Percentiles rank a stretch among this genome's conserved stretches.
These are phyloP conservation scores for Hystrix cristata DNA, from an alignment of 2,113 vertebrate genomes.

Conservation along the genomic window DNA sequence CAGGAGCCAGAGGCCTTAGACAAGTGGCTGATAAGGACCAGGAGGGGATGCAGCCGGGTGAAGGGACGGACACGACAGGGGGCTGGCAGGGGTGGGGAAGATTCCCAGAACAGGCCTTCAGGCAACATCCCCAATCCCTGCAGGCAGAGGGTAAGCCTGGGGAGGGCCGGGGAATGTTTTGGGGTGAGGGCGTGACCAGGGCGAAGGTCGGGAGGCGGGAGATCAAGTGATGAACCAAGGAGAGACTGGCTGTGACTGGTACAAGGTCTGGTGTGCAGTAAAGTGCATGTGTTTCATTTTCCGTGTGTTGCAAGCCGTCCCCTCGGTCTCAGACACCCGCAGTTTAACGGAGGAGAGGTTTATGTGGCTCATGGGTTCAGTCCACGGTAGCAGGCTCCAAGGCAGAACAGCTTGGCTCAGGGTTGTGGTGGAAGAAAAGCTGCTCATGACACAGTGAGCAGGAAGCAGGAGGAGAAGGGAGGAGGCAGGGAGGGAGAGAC, in stretches of 20 bases:
- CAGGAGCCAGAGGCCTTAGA: not conserved
- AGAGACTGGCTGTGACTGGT: not conserved
- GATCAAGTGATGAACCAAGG: too few species aligned
- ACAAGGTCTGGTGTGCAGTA: not conserved
- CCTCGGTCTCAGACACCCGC: not conserved
- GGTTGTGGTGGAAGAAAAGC: not conserved
- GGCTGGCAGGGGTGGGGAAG: not conserved
- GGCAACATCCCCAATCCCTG: not conserved
- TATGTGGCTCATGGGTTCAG: not conserved
- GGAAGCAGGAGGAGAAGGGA: not conserved
- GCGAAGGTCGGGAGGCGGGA: not conserved
- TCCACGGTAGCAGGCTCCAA: not conserved
- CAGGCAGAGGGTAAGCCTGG: not conserved
- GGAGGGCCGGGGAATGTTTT: not conserved
- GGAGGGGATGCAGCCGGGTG: not conserved
- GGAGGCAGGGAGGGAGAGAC: not conserved
- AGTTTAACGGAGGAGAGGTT: not conserved
- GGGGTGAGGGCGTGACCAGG: not conserved
- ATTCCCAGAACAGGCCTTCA: not conserved
- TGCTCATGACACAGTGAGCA: not conserved
- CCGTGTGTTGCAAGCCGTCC: not conserved
- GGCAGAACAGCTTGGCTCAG: not conserved
- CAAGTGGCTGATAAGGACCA: not conserved
- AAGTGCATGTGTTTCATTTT: not conserved
- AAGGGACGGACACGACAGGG: too few species aligned